Base-by-base conservation (phyloP, 1,140 invertebrate species). In the Procambarus clarkii region DNA sequence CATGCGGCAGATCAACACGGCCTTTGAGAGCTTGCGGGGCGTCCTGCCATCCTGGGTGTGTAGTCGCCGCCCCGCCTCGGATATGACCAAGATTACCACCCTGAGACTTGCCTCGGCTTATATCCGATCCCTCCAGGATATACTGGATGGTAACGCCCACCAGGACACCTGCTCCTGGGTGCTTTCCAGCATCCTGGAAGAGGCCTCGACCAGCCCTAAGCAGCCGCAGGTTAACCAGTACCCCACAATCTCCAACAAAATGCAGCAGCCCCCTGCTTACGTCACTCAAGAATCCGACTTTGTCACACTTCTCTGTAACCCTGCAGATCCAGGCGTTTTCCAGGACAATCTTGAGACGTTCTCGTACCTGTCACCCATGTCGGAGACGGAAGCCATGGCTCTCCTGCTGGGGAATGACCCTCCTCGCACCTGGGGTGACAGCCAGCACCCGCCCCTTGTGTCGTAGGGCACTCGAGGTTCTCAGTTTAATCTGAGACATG, bases 1-100 rank as follows among this genome's bases (percentile, higher is more conserved):
- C 81, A 83, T 83, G 81, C 81, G 81, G 58, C 81, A 83, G 58
- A 83, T 83, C 58, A 83, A 83, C 60, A 83, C 81, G 60, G 81
- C 81, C 34, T 83, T 83, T 44, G 81, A 83, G 81, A 69, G 60
- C 81, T 15, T 83, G 81, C 81, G 81, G n/a, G 81, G 81, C 44
- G 81, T 69, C 21, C 45, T 83, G 58, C 81, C 81, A 3, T 83
- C 81, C 11, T 83, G 81, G 81, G 81, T 83, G 58, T 83, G 81
- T 44, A 83, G 60, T 50, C n/a, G 81, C 15, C 81, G 81, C 34
- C 34, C 81, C 9, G 81, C 60, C 5, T 60, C 81, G 7, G 81
- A 83, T 60, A 83, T 83, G 81, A 83, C 81, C 34, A 83, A 83
- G 34, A 83, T 83, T 24, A 83, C 81, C 81, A 83, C 81, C 2